A percentile compares a stretch with the other conserved stretches of the same genome.
Conservation (phyloP, 2,888 invertebrate species). For the Ochropacha duplaris region DNA sequence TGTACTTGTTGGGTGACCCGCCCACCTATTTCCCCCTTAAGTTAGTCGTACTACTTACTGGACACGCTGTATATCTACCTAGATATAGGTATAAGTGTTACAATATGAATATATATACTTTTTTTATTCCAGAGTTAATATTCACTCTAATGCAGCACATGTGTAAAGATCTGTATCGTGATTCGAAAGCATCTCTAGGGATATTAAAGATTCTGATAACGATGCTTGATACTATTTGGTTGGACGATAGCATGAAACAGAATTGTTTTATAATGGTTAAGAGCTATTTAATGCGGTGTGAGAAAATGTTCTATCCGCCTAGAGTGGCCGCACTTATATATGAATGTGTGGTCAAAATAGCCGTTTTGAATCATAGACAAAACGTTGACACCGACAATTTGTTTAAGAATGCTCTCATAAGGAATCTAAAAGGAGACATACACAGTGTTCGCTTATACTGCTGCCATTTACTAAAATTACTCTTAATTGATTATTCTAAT, state of each 20-base stretch:
- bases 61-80: no score
- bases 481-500: slow-evolving; percentile 36
- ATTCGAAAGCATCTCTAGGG: slow-evolving; percentile 54
- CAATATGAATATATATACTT: slow-evolving; percentile 3
- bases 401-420: slow-evolving; percentile 50
- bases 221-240: slow-evolving; percentile 60
- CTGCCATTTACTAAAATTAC: slow-evolving; percentile 56
- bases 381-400: slow-evolving; percentile 37
- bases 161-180: slow-evolving; percentile 65
- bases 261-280: slow-evolving; percentile 74
- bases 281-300: slow-evolving; percentile 63
- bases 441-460: slow-evolving; percentile 66
- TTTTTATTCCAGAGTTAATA: slow-evolving; percentile 53
- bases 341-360: slow-evolving; percentile 67
- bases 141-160: slow-evolving; percentile 65
- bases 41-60: no score
- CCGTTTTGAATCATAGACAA: slow-evolving; percentile 43
- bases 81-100: neutral
- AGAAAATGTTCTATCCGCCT: slow-evolving; percentile 64
- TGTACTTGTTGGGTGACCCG: no score
- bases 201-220: slow-evolving; percentile 56
- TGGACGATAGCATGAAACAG: slow-evolving; percentile 50
- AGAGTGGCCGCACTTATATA: slow-evolving; percentile 63
- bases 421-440: slow-evolving; percentile 52
- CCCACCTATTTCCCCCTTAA: no score